Percentiles rank a stretch among this genome's conserved stretches.
These are phyloP conservation scores for Canis aureus DNA, from an alignment of 2,113 vertebrate genomes.

Conservation along the genomic window DNA sequence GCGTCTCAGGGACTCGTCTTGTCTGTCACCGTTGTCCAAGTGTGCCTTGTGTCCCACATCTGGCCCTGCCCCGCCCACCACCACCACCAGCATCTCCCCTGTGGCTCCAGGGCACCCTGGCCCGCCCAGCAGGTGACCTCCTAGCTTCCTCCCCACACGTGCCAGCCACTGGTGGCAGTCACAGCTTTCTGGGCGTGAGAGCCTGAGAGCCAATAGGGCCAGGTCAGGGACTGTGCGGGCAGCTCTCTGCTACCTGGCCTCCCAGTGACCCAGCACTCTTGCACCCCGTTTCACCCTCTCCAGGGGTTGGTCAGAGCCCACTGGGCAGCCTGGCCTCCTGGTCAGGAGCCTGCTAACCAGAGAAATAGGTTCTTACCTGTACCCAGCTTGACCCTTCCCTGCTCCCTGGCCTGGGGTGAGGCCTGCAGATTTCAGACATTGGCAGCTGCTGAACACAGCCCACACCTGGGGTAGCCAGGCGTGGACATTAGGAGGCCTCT, in stretches of 20 bases:
- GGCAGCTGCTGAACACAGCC: conserved; percentile 86
- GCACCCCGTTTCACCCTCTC: neutral
- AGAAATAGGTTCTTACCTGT: conserved; percentile 79
- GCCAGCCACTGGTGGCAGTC: conserved; percentile 28
- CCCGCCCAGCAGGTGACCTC: conserved; percentile 69
- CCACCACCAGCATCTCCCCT: conserved; percentile 76
- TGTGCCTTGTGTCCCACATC: conserved; percentile 94
- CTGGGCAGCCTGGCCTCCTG: conserved; percentile 62
- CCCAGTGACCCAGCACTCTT: rapidly evolving
- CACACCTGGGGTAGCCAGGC: conserved; percentile 81
- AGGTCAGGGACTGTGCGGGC: neutral
- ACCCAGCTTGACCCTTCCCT: conserved; percentile 75
- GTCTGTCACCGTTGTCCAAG: conserved; percentile 89
- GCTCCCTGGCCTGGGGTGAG: conserved; percentile 71
- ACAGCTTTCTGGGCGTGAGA: neutral
- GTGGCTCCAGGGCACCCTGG: conserved; percentile 77
- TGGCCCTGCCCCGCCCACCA: conserved; percentile 80
- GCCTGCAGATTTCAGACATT: conserved; percentile 79
- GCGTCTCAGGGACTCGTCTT: conserved; percentile 91
- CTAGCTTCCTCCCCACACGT: neutral
- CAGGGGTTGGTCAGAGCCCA: neutral
- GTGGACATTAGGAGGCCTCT: conserved; percentile 81
- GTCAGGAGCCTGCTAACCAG: conserved; percentile 87
- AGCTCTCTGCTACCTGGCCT: neutral
- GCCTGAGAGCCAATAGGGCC: neutral